Base-by-base conservation (phyloP, 2,797 vertebrate genomes). In the Sebastes oblongus region DNA sequence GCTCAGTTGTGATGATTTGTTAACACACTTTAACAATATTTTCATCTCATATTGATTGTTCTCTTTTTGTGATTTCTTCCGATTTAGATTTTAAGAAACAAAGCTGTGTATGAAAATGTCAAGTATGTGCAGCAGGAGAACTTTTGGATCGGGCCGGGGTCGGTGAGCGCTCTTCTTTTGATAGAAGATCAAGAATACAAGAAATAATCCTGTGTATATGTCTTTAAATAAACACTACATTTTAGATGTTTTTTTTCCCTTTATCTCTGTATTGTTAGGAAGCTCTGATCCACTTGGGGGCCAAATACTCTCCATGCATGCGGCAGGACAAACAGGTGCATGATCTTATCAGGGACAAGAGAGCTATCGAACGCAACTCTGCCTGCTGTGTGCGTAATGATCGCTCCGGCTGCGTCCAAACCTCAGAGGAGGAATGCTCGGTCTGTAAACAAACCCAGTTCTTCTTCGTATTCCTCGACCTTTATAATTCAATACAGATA, bases 241-340 rank as follows among this genome's bases (percentile, higher is more conserved):
- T 73, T 2, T 3, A 5, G 72, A 36, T 56, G 75, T 22, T 54
- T 66, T 30, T 0, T 25, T n/a, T 18, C 20, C 5, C 8, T 67
- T 36, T 24, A 42, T 82, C 27, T 32, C 0, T 77, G 22, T 2
- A 10, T 77, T 69, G 25, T 54, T 72, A 99, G 98, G 98, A 99
- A 93, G 96, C 96, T 66, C 96, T 99, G 94, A 99, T 99, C 94
- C 98, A 99, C 92, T 94, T 99, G 86, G 98, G 98, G 72, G 98
- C 98, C 90, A 99, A 99, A 95, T 99, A 96, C 91, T 98, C 98
- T 0, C 98, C 98, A 0, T 99, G 98, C 93, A 99, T 99, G 98
- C 96, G 98, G 76, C 98, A 98, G 93, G 98, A 99, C 91, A 95
- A 96, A 70, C 97, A 99, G 91, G 98, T 99, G 77, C 96, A 99